These are phyloP conservation scores for Craseonycteris thonglongyai DNA, from an alignment of 2,113 vertebrate genomes.

Conservation along the genomic window DNA sequence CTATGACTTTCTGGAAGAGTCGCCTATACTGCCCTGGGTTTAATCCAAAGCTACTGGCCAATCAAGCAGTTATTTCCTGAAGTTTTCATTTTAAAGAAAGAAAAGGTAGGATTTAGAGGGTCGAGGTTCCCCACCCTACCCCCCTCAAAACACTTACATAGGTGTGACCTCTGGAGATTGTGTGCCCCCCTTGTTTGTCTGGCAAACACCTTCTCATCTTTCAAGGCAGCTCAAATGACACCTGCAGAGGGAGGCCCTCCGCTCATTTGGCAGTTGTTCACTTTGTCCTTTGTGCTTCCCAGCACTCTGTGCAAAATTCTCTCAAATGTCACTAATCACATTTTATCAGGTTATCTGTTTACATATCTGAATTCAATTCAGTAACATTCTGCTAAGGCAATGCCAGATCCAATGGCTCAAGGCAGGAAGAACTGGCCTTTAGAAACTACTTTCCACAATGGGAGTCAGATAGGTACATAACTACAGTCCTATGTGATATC, in stretches of 20 bases:
- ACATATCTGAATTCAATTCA: conserved; percentile 34
- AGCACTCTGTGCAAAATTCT: conserved; percentile 38
- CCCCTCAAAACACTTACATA: neutral
- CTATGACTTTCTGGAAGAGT: neutral
- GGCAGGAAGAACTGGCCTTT: neutral
- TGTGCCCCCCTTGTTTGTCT: neutral
- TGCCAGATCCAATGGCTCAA: neutral
- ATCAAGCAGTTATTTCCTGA: neutral
- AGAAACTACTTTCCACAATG: neutral
- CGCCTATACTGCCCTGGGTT: neutral
- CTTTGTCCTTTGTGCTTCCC: conserved; percentile 22
- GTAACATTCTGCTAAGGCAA: neutral
- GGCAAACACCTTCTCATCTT: conserved; percentile 62
- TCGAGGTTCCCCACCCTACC: neutral
- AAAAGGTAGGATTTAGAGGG: neutral
- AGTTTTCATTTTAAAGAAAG: neutral
- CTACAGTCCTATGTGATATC: neutral
- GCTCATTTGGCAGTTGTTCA: neutral
- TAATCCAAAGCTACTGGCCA: neutral
- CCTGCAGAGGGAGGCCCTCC: neutral
- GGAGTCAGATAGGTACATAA: neutral
- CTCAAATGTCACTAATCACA: conserved; percentile 56
- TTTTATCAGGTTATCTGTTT: conserved; percentile 42
- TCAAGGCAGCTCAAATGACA: conserved; percentile 39
- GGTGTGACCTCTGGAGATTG: conserved; percentile 32